A percentile compares a stretch with the other conserved stretches of the same genome.
Conservation (phyloP, 2,113 vertebrate species). For the Microcebus jonahi region DNA sequence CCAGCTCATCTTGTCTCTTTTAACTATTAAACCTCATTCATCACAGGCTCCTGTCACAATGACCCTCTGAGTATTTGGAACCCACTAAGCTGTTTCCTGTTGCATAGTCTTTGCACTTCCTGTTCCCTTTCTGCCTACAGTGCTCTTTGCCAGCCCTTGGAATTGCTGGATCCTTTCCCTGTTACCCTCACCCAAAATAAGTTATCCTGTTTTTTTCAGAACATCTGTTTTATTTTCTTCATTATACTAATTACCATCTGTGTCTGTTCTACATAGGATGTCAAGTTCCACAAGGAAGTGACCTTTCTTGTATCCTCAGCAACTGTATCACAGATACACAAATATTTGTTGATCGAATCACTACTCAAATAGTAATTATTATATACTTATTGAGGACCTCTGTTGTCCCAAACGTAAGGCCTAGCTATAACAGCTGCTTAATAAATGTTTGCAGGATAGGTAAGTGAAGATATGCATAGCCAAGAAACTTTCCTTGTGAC, state of each 20-base stretch:
- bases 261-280: background rate
- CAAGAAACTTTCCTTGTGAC: background rate
- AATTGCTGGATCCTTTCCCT: background rate
- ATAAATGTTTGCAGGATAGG: background rate
- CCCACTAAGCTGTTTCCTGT: background rate
- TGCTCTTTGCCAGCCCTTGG: background rate
- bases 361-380: slow-evolving; percentile 10
- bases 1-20: background rate
- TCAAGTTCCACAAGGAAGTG: background rate
- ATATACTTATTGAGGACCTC: background rate
- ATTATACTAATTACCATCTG: background rate
- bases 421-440: background rate
- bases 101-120: background rate
- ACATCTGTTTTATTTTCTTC: slow-evolving; percentile 34
- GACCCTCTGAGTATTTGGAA: background rate
- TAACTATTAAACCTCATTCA: background rate
- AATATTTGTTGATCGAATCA: background rate
- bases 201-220: background rate
- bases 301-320: background rate
- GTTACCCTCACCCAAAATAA: background rate
- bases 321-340: background rate
- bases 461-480: background rate
- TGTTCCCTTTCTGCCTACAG: background rate
- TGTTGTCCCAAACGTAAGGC: background rate
- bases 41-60: background rate